These are phyloP conservation scores for Euborellia annulipes DNA, from an alignment of 1,140 invertebrate genomes.

Conservation along the genomic window DNA sequence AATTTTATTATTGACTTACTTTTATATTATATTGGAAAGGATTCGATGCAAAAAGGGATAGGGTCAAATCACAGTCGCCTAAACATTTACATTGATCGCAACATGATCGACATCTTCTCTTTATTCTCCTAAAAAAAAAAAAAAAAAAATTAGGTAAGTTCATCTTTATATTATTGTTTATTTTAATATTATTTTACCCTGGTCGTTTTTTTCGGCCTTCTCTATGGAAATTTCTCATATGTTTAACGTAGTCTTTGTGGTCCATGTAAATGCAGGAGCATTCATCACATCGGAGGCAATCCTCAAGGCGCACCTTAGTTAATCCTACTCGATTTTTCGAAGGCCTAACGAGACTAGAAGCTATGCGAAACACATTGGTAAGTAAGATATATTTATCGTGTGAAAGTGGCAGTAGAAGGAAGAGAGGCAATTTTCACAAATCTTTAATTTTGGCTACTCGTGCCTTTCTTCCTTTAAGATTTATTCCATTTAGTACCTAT, in stretches of 20 bases:
- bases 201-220: slow-evolving; percentile 7
- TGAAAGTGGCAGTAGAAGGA: background rate
- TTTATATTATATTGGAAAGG: slow-evolving; percentile 4
- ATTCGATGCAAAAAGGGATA: background rate
- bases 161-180: background rate
- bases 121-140: slow-evolving; percentile 8
- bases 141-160: background rate
- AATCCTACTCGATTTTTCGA: slow-evolving; percentile 18
- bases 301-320: slow-evolving; percentile 21
- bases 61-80: slow-evolving; percentile 2
- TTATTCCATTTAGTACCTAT: no score
- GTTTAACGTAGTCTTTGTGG: slow-evolving; percentile 21
- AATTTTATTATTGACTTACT: slow-evolving; percentile 2
- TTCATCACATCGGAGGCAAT: slow-evolving; percentile 23
- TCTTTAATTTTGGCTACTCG: background rate
- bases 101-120: slow-evolving; percentile 15
- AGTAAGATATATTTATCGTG: background rate
- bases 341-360: slow-evolving; percentile 9
- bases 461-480: no score
- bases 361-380: background rate
- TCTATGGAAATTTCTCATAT: slow-evolving; percentile 23
- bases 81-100: slow-evolving; percentile 16
- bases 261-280: slow-evolving; percentile 24
- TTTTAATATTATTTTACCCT: background rate
- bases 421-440: background rate